Conservation (phyloP, 1,140 invertebrate species). For the Heliconius congener region DNA sequence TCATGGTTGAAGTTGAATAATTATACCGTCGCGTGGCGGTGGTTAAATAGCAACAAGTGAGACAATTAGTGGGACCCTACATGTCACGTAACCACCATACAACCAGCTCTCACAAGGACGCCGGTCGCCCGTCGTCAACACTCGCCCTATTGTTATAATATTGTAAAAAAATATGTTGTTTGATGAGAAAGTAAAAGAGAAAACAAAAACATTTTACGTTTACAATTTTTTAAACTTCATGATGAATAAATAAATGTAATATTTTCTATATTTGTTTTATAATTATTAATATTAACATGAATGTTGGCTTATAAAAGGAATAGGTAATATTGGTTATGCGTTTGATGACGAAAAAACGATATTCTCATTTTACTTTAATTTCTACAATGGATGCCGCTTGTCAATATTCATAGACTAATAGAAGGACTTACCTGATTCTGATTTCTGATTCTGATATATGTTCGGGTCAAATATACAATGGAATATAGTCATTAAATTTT, state of each 20-base stretch:
- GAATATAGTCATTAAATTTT: too few species aligned
- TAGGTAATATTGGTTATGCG: too few species aligned
- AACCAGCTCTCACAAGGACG: conserved; percentile 18
- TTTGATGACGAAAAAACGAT: too few species aligned
- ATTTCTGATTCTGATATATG: background rate
- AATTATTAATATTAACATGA: too few species aligned
- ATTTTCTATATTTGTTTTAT: too few species aligned
- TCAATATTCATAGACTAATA: background rate
- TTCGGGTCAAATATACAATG: background rate
- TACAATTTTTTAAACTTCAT: background rate
- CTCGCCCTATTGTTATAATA: conserved; percentile 3
- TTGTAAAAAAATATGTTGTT: background rate
- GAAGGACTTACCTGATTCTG: background rate
- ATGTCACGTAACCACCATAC: conserved; percentile 39
- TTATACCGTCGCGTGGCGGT: conserved; percentile 1
- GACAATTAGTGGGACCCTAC: conserved; percentile 37
- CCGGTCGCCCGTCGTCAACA: background rate
- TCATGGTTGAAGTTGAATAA: background rate
- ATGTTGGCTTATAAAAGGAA: too few species aligned
- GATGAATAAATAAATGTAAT: too few species aligned
- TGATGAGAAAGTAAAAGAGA: background rate
- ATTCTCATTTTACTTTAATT: too few species aligned
- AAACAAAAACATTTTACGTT: background rate
- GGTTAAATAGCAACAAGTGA: conserved; percentile 44
- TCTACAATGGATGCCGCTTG: background rate